Conservation (phyloP, 1,140 invertebrate genomes). For the Macrostomum lignano region DNA sequence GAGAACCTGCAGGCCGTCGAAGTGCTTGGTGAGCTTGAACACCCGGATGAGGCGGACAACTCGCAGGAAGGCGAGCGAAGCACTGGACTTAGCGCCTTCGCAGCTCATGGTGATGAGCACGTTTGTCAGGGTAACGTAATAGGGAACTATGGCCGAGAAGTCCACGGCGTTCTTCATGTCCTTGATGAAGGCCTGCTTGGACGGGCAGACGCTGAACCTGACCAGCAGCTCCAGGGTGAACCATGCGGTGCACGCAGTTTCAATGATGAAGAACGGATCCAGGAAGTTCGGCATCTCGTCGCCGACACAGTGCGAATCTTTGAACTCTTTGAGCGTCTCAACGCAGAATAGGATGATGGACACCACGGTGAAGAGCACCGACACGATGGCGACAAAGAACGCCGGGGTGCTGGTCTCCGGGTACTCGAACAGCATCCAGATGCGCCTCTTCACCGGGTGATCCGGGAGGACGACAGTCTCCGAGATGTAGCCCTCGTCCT, state of each 20-base stretch:
- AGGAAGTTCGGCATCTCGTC: conserved; percentile 13
- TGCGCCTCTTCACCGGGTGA: conserved; percentile 13
- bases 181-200: conserved; percentile 58
- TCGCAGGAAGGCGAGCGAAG: conserved; percentile 75
- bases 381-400: conserved; percentile 20
- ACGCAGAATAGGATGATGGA: conserved; percentile 92
- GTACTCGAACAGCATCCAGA: conserved; percentile 27
- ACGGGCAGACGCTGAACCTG: conserved; percentile 25
- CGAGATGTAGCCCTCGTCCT: conserved; percentile 20
- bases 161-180: conserved; percentile 97
- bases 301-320: conserved; percentile 48
- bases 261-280: conserved; percentile 20
- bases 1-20: conserved; percentile 81
- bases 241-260: conserved; percentile 29
- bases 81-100: conserved; percentile 59
- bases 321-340: conserved; percentile 81
- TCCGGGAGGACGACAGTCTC: conserved; percentile 16
- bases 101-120: conserved; percentile 55
- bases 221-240: conserved; percentile 29
- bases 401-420: conserved; percentile 20
- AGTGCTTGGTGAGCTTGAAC: conserved; percentile 33
- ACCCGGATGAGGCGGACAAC: conserved; percentile 62
- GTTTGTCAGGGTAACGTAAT: conserved; percentile 84
- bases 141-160: conserved; percentile 90
- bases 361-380: conserved; percentile 50